Evolutionary conservation across 2,797 vertebrate species (phyloP).

Genomic region (Sciurus carolinensis): DNA sequence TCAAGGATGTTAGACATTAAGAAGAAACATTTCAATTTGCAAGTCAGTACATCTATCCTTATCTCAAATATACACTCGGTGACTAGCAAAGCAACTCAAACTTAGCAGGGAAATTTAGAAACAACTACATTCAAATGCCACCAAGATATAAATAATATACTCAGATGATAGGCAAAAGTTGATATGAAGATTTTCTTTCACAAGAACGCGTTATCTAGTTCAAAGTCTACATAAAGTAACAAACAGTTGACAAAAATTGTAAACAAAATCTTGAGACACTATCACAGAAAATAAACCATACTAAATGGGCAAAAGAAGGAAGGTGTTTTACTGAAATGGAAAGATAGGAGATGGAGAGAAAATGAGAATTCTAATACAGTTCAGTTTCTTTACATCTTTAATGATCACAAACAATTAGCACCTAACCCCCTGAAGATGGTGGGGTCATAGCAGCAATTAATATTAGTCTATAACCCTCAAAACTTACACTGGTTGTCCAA

Average conservation of each 20-base stretch:
- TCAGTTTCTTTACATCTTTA: conserved; percentile 57
- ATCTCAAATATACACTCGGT: neutral
- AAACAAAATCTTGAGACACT: neutral
- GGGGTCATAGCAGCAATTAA: neutral
- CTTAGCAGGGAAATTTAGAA: neutral
- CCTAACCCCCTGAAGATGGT: neutral
- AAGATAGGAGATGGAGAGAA: neutral
- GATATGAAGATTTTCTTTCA: neutral
- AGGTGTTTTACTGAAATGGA: neutral
- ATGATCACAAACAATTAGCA: neutral
- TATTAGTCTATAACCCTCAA: neutral
- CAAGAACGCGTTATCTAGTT: neutral
- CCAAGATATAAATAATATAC: neutral
- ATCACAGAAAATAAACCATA: neutral
- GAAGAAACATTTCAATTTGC: neutral
- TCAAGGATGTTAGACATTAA: neutral
- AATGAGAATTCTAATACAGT: neutral
- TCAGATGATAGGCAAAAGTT: neutral
- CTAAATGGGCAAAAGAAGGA: neutral
- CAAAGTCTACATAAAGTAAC: neutral
- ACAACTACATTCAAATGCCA: too few species aligned
- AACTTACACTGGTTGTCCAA: neutral
- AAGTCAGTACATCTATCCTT: neutral
- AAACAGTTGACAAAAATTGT: neutral
- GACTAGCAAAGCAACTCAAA: neutral